These are phyloP conservation scores for Fopius arisanus DNA, from an alignment of 1,140 invertebrate species.

Conservation along the genomic window DNA sequence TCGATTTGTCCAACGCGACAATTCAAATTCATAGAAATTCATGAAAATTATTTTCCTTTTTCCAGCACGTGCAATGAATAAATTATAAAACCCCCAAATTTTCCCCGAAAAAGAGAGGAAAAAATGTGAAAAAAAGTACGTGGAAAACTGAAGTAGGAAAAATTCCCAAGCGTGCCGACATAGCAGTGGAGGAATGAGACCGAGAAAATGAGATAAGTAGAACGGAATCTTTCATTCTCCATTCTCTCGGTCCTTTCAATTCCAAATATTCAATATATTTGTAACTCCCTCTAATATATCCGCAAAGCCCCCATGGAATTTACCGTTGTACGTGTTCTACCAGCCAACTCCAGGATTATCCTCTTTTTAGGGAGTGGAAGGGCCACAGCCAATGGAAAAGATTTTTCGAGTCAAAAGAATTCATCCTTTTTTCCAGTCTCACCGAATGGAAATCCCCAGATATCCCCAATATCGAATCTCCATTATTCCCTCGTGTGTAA, in stretches of 20 bases:
- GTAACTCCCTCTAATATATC: constrained; percentile 1
- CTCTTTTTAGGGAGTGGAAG: constrained; percentile 6
- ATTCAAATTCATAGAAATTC: too few species aligned
- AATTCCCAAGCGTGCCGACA: constrained; percentile 5
- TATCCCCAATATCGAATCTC: background rate
- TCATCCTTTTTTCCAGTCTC: background rate
- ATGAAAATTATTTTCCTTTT: background rate
- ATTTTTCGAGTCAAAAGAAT: background rate
- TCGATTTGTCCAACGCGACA: background rate
- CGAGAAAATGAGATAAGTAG: constrained; percentile 49
- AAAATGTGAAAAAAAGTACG: background rate
- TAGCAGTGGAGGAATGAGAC: constrained; percentile 40
- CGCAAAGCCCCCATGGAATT: constrained; percentile 20
- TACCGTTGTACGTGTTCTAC: constrained; percentile 20
- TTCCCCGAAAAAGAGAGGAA: background rate
- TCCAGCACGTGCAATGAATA: too few species aligned
- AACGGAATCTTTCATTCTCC: constrained; percentile 34
- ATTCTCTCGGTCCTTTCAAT: background rate
- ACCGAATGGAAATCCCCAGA: background rate
- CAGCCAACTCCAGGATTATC: constrained; percentile 26
- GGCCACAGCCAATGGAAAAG: background rate
- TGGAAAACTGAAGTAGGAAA: background rate
- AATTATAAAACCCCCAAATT: background rate
- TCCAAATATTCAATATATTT: constrained; percentile 15
- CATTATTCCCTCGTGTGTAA: background rate